Evolutionary conservation across 2,888 invertebrate genomes (phyloP).

Genomic region (Oxycera nigricornis): DNA sequence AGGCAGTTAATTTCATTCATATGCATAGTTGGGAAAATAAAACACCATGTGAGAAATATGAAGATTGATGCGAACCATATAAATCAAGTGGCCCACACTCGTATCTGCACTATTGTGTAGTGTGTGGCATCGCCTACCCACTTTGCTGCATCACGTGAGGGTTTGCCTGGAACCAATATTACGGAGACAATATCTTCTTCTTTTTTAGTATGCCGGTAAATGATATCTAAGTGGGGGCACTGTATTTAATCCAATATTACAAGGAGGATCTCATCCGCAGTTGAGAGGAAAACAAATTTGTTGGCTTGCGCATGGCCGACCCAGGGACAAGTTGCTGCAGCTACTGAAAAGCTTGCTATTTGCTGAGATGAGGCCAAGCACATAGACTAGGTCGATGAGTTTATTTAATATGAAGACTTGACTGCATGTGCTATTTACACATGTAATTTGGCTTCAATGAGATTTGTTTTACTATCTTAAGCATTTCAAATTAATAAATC

Average conservation of each 20-base stretch:
- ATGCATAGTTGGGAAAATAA: background rate
- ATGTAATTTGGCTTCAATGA: too few relatives aligned
- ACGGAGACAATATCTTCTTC: background rate
- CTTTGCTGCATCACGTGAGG: background rate
- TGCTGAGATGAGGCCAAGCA: too few relatives aligned
- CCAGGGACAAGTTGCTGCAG: too few relatives aligned
- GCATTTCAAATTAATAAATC: too few relatives aligned
- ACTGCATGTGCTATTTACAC: too few relatives aligned
- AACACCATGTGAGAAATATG: background rate
- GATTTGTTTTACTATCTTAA: too few relatives aligned
- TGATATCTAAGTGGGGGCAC: background rate
- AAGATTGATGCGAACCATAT: constrained; percentile 8
- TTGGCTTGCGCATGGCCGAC: too few relatives aligned
- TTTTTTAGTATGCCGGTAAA: background rate
- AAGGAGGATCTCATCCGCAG: background rate
- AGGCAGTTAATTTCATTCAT: background rate
- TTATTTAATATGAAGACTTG: too few relatives aligned
- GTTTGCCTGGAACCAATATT: background rate
- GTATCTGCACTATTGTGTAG: background rate
- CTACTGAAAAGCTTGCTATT: too few relatives aligned
- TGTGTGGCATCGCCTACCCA: background rate
- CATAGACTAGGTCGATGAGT: too few relatives aligned
- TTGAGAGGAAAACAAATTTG: too few relatives aligned
- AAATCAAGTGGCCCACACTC: constrained; percentile 26
- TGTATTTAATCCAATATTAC: background rate